Conservation (phyloP, 2,113 vertebrate species). For the Rhagologus leucostigma region DNA sequence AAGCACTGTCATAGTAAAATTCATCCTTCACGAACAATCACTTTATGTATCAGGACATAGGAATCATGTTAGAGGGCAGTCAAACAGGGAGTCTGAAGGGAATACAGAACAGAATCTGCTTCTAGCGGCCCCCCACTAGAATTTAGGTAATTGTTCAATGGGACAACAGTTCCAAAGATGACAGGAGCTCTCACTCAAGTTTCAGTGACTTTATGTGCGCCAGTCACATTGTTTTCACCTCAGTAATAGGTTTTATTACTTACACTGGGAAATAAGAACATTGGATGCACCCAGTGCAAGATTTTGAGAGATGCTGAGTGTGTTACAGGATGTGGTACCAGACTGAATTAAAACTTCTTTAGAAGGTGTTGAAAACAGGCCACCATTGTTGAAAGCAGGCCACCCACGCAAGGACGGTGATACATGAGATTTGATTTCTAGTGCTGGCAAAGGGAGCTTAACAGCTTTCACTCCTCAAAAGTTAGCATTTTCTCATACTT, state of each 20-base stretch:
- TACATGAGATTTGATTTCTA: neutral
- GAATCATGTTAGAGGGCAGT: neutral
- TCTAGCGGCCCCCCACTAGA: neutral
- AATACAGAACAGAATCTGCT: neutral
- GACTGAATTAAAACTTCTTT: neutral
- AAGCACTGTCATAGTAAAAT: neutral
- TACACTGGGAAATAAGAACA: neutral
- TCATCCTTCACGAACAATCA: neutral
- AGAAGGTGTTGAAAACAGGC: neutral
- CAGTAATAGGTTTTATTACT: neutral
- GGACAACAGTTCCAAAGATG: neutral
- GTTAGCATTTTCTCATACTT: neutral
- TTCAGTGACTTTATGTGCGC: neutral
- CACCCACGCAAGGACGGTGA: neutral
- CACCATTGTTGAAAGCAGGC: neutral
- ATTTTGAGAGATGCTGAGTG: neutral
- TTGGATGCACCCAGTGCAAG: neutral
- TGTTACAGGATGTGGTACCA: neutral
- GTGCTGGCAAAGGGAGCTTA: neutral
- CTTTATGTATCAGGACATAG: neutral
- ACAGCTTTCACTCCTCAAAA: neutral
- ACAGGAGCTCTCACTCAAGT: neutral
- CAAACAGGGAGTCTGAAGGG: neutral
- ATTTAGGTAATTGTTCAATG: neutral
- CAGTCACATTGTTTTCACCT: neutral